These are phyloP conservation scores for Conger conger DNA, from an alignment of 2,113 vertebrate species.

Conservation along the genomic window DNA sequence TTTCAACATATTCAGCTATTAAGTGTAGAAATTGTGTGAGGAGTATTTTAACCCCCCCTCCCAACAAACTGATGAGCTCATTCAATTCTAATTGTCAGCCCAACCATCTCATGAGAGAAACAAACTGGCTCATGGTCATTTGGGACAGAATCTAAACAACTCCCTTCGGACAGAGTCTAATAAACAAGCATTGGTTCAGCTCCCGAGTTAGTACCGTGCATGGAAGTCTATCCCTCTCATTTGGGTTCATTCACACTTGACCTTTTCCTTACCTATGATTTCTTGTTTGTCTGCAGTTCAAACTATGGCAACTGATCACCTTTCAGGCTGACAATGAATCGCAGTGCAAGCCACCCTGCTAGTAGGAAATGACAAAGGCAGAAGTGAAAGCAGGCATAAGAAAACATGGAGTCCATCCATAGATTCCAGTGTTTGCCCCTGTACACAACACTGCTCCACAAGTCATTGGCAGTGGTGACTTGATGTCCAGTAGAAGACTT, in stretches of 20 bases:
- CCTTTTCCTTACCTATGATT: not conserved
- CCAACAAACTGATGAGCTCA: too few relatives aligned
- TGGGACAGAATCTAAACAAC: not conserved
- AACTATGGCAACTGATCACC: not conserved
- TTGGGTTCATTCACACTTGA: not conserved
- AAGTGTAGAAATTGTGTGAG: too few relatives aligned
- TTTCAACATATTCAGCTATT: too few relatives aligned
- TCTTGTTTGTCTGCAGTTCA: not conserved
- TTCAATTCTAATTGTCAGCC: too few relatives aligned
- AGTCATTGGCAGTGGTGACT: too few relatives aligned
- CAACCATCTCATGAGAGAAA: too few relatives aligned
- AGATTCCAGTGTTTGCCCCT: not conserved
- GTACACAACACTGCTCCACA: not conserved
- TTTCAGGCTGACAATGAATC: not conserved
- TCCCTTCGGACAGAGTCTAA: not conserved
- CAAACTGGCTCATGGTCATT: too few relatives aligned
- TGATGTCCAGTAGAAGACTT: not conserved
- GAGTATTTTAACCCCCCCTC: too few relatives aligned
- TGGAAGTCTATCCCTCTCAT: not conserved
- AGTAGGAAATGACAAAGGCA: not conserved
- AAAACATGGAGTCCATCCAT: not conserved
- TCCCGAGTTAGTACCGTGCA: not conserved
- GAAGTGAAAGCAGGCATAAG: not conserved
- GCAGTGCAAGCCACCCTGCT: not conserved
- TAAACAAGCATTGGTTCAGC: not conserved